These are phyloP conservation scores for Antedon mediterranea DNA, from an alignment of 53 echinoderm and acorn worm genomes.

Conservation along the genomic window DNA sequence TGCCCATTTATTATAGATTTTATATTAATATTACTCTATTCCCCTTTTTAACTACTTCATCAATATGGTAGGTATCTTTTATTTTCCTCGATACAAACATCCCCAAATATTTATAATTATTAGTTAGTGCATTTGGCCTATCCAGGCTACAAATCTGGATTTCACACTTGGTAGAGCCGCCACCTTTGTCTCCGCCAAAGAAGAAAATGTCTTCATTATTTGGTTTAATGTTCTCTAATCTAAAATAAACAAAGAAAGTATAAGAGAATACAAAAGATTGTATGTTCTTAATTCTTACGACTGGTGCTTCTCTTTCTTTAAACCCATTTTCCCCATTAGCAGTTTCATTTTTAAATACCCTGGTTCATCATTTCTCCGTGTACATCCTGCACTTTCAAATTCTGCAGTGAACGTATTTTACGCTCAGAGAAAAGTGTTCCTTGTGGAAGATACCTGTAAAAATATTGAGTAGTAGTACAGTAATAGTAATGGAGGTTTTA, in stretches of 20 bases:
- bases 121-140: conserved; percentile 13
- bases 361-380: conserved; percentile 7
- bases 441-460: too few relatives aligned
- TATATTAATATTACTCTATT: too few relatives aligned
- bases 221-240: neutral
- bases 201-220: conserved; percentile 2
- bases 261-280: conserved; percentile 2
- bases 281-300: neutral
- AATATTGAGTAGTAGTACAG: too few relatives aligned
- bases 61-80: too few relatives aligned
- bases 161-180: conserved; percentile 8
- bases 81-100: too few relatives aligned
- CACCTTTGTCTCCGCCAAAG: conserved; percentile 20
- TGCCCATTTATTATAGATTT: too few relatives aligned
- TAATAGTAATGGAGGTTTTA: too few relatives aligned
- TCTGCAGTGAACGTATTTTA: conserved; percentile 6
- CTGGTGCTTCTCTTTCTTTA: conserved; percentile 1
- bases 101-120: too few relatives aligned
- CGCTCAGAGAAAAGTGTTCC: neutral
- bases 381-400: conserved; percentile 3
- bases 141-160: conserved; percentile 4
- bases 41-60: too few relatives aligned
- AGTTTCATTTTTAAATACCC: neutral
- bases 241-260: too few relatives aligned
- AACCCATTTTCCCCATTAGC: neutral